A percentile compares a stretch with the other conserved stretches of the same genome.
Conservation (phyloP, 2,797 vertebrate species). For the Scleropages formosus region DNA sequence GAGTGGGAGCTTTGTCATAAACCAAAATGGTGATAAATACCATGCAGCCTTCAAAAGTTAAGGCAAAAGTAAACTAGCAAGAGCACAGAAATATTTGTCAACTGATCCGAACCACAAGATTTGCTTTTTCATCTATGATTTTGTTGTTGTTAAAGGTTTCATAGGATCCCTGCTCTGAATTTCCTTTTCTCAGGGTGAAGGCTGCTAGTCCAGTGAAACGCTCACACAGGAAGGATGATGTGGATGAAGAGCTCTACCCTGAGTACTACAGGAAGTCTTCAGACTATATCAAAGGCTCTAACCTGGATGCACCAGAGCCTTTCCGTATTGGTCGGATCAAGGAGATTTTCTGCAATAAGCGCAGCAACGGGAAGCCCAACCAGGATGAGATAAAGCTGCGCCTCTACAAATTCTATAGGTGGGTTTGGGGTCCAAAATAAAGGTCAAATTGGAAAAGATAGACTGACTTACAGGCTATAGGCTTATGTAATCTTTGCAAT, state of each 20-base stretch:
- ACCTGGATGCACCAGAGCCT: constrained; percentile 85
- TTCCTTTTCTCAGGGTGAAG: constrained; percentile 69
- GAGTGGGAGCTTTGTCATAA: neutral
- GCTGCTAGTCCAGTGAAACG: constrained; percentile 84
- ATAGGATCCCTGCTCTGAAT: too few relatives aligned
- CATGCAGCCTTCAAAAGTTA: too few relatives aligned
- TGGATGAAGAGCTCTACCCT: constrained; percentile 89
- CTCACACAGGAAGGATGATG: constrained; percentile 82
- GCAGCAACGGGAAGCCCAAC: constrained; percentile 80
- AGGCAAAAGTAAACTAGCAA: too few relatives aligned
- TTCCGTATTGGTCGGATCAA: constrained; percentile 87
- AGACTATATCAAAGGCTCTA: constrained; percentile 96
- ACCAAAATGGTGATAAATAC: neutral
- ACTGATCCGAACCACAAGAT: too few relatives aligned
- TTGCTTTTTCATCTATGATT: too few relatives aligned
- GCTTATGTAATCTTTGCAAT: too few relatives aligned
- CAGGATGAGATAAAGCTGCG: constrained; percentile 79
- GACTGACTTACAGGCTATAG: too few relatives aligned
- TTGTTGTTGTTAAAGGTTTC: too few relatives aligned
- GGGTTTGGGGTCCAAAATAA: neutral
- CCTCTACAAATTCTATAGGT: constrained; percentile 92
- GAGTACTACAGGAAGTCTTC: constrained; percentile 96
- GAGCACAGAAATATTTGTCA: too few relatives aligned
- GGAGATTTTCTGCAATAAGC: constrained; percentile 83
- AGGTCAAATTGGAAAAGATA: neutral